These are phyloP conservation scores for Prosopocoilus inquinatus DNA, from an alignment of 2,888 invertebrate species.

Conservation along the genomic window DNA sequence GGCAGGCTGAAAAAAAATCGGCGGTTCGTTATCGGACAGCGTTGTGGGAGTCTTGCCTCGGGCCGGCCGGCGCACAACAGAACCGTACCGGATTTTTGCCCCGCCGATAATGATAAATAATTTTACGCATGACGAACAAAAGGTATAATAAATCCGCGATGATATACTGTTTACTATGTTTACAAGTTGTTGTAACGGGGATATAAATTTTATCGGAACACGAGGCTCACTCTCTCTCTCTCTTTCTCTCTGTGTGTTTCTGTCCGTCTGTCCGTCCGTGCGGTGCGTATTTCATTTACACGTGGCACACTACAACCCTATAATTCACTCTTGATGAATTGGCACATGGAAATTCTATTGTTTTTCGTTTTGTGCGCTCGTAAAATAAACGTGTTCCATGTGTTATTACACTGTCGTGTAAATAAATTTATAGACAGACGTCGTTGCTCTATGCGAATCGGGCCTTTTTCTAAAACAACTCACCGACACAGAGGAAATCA, in stretches of 20 bases:
- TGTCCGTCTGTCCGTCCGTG: neutral
- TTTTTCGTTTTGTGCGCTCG: neutral
- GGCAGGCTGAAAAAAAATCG: slow-evolving; percentile 17
- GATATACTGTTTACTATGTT: slow-evolving; percentile 13
- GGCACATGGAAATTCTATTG: slow-evolving; percentile 5
- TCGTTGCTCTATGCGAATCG: too few species aligned
- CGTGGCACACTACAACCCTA: slow-evolving; percentile 11
- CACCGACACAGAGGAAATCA: too few species aligned
- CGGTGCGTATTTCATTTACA: slow-evolving; percentile 15
- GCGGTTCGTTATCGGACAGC: slow-evolving; percentile 16
- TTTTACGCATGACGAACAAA: neutral
- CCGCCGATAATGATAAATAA: slow-evolving; percentile 1
- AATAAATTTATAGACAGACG: too few species aligned
- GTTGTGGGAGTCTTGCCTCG: slow-evolving; percentile 16
- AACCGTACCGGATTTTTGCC: slow-evolving; percentile 5
- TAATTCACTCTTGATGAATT: slow-evolving; percentile 18
- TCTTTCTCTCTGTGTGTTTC: too few species aligned
- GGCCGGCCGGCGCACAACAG: slow-evolving; percentile 5
- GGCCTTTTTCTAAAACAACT: too few species aligned
- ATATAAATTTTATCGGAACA: slow-evolving; percentile 16
- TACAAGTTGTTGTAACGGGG: slow-evolving; percentile 7
- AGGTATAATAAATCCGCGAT: slow-evolving; percentile 12
- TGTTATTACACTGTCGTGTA: too few species aligned
- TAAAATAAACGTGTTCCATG: too few species aligned
- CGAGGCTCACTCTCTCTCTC: too few species aligned